Conservation (phyloP, 2,797 vertebrate genomes). For the Manis crassicaudata region DNA sequence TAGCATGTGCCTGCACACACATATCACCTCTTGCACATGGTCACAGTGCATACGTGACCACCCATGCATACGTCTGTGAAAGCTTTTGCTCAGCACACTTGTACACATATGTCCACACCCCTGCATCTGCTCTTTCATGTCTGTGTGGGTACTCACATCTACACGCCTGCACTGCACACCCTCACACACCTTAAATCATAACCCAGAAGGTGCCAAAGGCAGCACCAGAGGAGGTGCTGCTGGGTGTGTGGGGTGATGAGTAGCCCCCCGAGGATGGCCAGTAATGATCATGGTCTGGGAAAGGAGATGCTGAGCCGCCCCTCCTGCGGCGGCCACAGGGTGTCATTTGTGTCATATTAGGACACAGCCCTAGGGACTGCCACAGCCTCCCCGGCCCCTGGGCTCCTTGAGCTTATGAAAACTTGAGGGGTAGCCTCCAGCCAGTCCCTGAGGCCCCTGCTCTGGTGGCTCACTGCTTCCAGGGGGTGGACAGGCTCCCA, state of each 20-base stretch:
- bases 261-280: not conserved
- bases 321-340: not conserved
- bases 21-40: not conserved
- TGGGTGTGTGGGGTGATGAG: fast-evolving
- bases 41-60: not conserved
- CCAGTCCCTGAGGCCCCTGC: not conserved
- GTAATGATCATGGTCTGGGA: not conserved
- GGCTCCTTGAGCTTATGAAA: not conserved
- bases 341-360: not conserved
- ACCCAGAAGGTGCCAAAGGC: not conserved
- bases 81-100: not conserved
- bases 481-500: not conserved
- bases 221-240: not conserved
- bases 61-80: fast-evolving
- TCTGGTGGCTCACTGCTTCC: not conserved
- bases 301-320: not conserved
- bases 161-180: not conserved
- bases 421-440: not conserved
- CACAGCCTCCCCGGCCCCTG: not conserved
- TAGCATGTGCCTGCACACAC: fast-evolving
- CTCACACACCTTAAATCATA: not conserved
- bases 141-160: fast-evolving
- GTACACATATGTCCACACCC: fast-evolving
- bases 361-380: not conserved
- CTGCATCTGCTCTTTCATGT: too few species aligned